Evolutionary conservation across 2,113 vertebrate species (phyloP).

Genomic region (Nansenia antarctica): DNA sequence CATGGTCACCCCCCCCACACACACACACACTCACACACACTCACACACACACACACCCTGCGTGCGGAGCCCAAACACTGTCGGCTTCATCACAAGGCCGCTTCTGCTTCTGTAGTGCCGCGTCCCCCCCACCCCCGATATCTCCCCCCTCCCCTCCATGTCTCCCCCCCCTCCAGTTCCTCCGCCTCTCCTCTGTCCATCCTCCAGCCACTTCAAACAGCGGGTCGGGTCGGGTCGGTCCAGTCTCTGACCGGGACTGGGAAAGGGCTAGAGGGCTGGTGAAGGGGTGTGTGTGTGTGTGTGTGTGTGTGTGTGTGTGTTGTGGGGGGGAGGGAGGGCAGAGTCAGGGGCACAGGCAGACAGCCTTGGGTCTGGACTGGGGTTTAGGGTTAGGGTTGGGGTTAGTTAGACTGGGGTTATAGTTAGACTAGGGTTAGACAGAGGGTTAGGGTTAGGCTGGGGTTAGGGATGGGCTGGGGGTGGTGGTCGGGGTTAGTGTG

Average conservation of each 20-base stretch:
- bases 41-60: conserved; percentile 27
- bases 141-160: background rate
- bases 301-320: background rate
- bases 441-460: conserved; percentile 11
- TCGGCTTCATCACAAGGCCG: conserved; percentile 43
- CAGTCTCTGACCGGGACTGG: conserved; percentile 22
- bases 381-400: background rate
- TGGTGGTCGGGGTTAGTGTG: background rate
- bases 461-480: conserved; percentile 1
- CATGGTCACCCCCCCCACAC: conserved; percentile 29
- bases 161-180: conserved; percentile 1
- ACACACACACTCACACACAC: conserved; percentile 30
- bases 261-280: background rate
- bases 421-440: background rate
- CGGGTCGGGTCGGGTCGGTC: conserved; percentile 41
- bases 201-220: conserved; percentile 47
- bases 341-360: background rate
- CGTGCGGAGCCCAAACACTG: conserved; percentile 17
- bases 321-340: background rate
- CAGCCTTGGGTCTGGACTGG: conserved; percentile 22
- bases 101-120: conserved; percentile 46
- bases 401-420: background rate
- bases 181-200: conserved; percentile 29
- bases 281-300: background rate
- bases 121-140: conserved; percentile 35